phyloP scores from a whole-genome alignment of 1,140 invertebrate species.

The Drosophila fuyamai region DNA sequence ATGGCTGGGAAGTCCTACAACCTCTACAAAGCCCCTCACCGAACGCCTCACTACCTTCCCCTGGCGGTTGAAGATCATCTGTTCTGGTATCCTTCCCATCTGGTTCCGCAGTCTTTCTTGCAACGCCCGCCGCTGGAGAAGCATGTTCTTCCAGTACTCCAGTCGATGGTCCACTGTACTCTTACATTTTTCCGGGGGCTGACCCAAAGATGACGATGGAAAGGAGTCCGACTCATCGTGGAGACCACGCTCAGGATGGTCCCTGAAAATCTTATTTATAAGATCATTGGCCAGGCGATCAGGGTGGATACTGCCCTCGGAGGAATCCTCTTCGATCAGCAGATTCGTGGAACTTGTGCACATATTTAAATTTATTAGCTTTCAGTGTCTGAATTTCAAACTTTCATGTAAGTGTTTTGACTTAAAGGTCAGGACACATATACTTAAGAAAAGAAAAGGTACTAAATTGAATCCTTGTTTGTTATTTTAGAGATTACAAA shows the following conservation, averaged over 20 bases:
- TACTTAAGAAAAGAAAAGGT: not conserved
- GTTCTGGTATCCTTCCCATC: constrained; percentile 15
- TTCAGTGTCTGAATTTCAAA: not conserved
- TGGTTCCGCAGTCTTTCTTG: constrained; percentile 28
- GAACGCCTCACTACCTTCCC: not conserved
- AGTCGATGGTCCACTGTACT: constrained; percentile 57
- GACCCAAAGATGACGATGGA: not conserved
- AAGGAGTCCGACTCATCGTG: constrained; percentile 17
- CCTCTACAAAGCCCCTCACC: not conserved
- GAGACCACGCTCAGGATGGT: not conserved
- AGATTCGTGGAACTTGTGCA: not conserved
- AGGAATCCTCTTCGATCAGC: not conserved
- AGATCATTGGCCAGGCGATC: constrained; percentile 32
- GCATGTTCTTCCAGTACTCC: constrained; percentile 70
- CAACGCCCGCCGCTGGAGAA: constrained; percentile 39
- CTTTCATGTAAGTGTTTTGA: not conserved
- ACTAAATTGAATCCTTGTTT: too few relatives aligned
- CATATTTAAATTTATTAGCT: constrained; percentile 3
- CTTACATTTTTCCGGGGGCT: not conserved
- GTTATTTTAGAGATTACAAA: too few relatives aligned
- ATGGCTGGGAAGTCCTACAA: constrained; percentile 3
- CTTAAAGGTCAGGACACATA: not conserved
- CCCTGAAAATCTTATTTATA: constrained; percentile 33
- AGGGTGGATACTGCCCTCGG: not conserved
- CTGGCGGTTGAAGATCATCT: constrained; percentile 39